Percentiles rank a stretch among this genome's conserved stretches.
phyloP scores from a whole-genome alignment of 2,797 vertebrate species.

The Takifugu ocellatus region DNA sequence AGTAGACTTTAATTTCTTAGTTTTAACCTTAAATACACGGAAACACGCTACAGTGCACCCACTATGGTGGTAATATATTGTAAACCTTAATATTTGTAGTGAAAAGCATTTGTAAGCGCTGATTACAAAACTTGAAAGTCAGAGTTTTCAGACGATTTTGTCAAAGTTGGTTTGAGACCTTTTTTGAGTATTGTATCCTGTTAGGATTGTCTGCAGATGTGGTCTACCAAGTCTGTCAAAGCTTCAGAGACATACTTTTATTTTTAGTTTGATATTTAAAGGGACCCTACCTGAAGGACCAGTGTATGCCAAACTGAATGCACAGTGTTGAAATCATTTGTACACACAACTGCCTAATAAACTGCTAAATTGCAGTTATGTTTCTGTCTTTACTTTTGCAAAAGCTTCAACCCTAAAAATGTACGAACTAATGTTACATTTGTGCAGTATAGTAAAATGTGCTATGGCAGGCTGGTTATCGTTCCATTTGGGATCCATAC shows the following conservation, averaged over 20 bases:
- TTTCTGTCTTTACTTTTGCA: slow-evolving; percentile 7
- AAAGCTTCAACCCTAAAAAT: neutral
- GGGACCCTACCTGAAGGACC: slow-evolving; percentile 70
- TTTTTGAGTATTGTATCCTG: slow-evolving; percentile 30
- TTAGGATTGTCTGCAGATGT: slow-evolving; percentile 36
- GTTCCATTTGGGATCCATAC: too few relatives aligned
- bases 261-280: slow-evolving; percentile 69
- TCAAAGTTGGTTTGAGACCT: slow-evolving; percentile 24
- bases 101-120: slow-evolving; percentile 44
- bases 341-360: slow-evolving; percentile 84
- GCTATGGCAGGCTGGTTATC: too few relatives aligned
- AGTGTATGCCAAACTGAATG: slow-evolving; percentile 71
- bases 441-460: too few relatives aligned
- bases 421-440: too few relatives aligned
- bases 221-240: slow-evolving; percentile 42
- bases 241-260: slow-evolving; percentile 67
- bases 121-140: slow-evolving; percentile 36
- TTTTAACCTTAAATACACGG: slow-evolving; percentile 39
- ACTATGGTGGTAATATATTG: slow-evolving; percentile 30
- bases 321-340: slow-evolving; percentile 78
- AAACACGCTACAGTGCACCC: neutral
- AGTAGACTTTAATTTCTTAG: slow-evolving; percentile 36
- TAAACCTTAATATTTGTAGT: slow-evolving; percentile 39
- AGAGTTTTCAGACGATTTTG: slow-evolving; percentile 51
- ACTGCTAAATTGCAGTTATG: slow-evolving; percentile 71